phyloP scores from a whole-genome alignment of 2,113 vertebrate species.

The Charina bottae region DNA sequence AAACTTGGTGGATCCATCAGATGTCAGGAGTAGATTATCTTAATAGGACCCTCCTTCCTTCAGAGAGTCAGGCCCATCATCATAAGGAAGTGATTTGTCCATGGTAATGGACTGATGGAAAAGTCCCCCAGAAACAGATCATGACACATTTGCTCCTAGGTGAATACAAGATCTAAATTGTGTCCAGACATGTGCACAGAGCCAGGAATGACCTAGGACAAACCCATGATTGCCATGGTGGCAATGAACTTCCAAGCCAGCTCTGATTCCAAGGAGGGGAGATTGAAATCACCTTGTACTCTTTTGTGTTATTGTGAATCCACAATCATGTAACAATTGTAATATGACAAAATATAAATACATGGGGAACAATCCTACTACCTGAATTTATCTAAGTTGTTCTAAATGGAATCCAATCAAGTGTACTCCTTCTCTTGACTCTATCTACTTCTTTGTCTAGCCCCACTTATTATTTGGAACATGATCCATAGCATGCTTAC shows the following conservation, averaged over 20 bases:
- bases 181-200: neutral
- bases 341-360: neutral
- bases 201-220: neutral
- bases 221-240: neutral
- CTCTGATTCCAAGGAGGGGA: neutral
- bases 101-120: neutral
- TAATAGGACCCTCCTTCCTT: neutral
- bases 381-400: neutral
- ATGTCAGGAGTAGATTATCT: neutral
- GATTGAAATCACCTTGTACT: neutral
- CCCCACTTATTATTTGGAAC: neutral
- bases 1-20: neutral
- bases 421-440: neutral
- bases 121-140: neutral
- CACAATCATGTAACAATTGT: neutral
- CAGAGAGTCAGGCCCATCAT: neutral
- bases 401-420: neutral
- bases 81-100: neutral
- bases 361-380: neutral
- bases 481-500: neutral
- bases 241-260: neutral
- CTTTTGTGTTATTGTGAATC: neutral
- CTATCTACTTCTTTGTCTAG: neutral
- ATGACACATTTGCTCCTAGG: neutral
- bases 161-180: neutral